Percentiles rank a stretch among this genome's conserved stretches.
Conservation (phyloP, 1,140 invertebrate genomes). For the Diploscapter pachys region DNA sequence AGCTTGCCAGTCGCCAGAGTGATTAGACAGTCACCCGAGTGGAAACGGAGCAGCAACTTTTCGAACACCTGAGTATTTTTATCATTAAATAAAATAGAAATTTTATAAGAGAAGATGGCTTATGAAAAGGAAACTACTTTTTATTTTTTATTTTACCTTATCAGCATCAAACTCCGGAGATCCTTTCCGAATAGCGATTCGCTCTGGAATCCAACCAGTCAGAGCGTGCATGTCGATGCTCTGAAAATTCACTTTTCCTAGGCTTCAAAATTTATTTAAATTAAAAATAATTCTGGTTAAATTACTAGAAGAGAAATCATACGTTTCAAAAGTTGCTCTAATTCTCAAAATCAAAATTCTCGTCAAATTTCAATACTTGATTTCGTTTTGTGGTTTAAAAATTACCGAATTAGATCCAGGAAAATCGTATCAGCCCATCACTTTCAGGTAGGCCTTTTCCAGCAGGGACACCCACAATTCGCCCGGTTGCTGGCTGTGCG, state of each 20-base stretch:
- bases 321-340: too few relatives aligned
- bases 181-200: constrained; percentile 71
- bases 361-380: too few relatives aligned
- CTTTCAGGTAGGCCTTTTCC: constrained; percentile 98
- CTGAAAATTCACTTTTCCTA: constrained; percentile 63
- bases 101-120: too few relatives aligned
- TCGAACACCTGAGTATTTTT: constrained; percentile 67
- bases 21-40: constrained; percentile 77
- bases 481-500: constrained; percentile 76
- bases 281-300: neutral
- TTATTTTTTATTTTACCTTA: constrained; percentile 51
- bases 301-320: too few relatives aligned
- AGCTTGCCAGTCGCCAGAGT: constrained; percentile 86
- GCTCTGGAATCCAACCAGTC: constrained; percentile 94
- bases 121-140: neutral
- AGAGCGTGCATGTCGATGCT: constrained; percentile 94
- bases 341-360: too few relatives aligned
- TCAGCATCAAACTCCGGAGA: constrained; percentile 73
- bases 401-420: constrained; percentile 93
- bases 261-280: constrained; percentile 3
- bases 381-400: constrained; percentile 30
- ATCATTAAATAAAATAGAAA: too few relatives aligned
- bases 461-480: constrained; percentile 93
- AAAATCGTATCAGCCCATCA: constrained; percentile 81
- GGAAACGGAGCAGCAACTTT: constrained; percentile 72